Conservation (phyloP, 2,797 vertebrate genomes). For the Cossypha caffra region DNA sequence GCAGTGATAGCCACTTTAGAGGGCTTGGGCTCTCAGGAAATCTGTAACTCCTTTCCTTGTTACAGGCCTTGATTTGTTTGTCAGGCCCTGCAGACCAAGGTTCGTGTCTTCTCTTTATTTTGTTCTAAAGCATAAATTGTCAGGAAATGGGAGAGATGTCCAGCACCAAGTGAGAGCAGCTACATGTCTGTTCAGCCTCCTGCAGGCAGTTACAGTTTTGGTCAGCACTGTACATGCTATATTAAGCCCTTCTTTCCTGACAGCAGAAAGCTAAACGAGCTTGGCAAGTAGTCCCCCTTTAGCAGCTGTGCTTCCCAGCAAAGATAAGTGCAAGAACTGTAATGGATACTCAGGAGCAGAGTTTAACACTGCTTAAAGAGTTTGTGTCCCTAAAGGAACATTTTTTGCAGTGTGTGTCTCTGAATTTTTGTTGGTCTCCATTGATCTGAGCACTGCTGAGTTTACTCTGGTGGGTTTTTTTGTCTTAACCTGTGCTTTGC, state of each 20-base stretch:
- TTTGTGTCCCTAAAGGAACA: background rate
- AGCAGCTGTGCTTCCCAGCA: background rate
- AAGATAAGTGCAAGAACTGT: background rate
- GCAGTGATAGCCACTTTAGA: background rate
- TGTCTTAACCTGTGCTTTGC: background rate
- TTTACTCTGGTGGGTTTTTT: background rate
- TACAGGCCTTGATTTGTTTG: background rate
- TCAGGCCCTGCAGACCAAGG: background rate
- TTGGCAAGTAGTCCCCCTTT: background rate
- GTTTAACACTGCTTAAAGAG: background rate
- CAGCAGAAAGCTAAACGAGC: background rate
- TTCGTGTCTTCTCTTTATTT: background rate
- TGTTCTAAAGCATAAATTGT: background rate
- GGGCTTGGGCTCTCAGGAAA: background rate
- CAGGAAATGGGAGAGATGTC: background rate
- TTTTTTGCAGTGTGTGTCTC: background rate
- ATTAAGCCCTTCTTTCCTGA: constrained; percentile 10
- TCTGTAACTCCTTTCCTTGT: background rate
- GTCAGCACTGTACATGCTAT: background rate
- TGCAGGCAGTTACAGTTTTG: background rate
- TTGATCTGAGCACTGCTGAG: background rate
- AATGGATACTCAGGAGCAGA: background rate
- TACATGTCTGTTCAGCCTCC: background rate
- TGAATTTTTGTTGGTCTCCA: background rate
- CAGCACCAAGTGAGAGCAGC: background rate